Evolutionary conservation across 2,888 invertebrate genomes (phyloP), one percentile per base, ranked within the genome.

Genomic region (Euplagia quadripunctaria): DNA sequence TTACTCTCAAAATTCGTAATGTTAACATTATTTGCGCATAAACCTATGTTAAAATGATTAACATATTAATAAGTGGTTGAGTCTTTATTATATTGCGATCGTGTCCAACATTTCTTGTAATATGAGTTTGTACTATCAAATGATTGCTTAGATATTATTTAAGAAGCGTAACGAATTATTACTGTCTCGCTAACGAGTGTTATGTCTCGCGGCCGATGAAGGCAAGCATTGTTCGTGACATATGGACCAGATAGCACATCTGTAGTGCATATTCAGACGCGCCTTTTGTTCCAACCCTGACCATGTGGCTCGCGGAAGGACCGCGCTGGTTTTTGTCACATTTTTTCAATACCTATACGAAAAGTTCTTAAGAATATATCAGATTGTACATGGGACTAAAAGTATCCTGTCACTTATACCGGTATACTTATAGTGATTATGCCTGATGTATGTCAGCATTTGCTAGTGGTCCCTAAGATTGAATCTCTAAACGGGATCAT

Each of bases 181-280:
- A 82, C 69, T 78, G 79, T 79, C 73, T 79, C 68, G 78, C 76
- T 83, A 87, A 83, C 80, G 79, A 83, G 78, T 82, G 85, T 84
- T 82, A 84, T 85, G 84, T 85, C 81, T 83, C 77, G 87, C 81
- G 81, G 83, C 80, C 76, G 79, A 86, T 88, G 85, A 90, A 91
- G 87, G 89, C 89, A 79, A 78, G 86, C 90, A 91, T 91, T 92
- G 90, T 91, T 89, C 88, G 81, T 85, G 88, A 88, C 90, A 91
- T 90, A 86, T 91, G 91, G 88, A 88, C 87, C 88, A 86, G 84
- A 86, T 85, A 85, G 85, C 90, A 94, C 95, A 95, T 95, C 93
- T 95, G 95, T 94, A 94, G 87, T 89, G 90, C 94, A 94, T 93
- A 94, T 95, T 94, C 91, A 89, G 91, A 86, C 89, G 86, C 88